Evolutionary conservation across 2,888 invertebrate species (phyloP).

Genomic region (Penaeus monodon): DNA sequence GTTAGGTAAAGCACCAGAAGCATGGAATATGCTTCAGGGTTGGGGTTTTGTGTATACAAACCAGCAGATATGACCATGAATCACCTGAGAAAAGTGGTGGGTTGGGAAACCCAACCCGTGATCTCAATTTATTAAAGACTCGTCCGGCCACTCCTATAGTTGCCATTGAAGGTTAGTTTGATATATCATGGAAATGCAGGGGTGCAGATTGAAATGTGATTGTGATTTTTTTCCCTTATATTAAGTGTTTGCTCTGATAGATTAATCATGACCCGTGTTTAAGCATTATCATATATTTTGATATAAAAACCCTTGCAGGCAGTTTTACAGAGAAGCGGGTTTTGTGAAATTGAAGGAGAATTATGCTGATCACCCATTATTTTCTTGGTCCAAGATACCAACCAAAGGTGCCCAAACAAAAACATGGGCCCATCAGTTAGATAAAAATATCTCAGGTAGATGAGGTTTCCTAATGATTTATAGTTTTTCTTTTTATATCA

Average conservation of each 20-base stretch:
- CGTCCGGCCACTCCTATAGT: constrained; percentile 24
- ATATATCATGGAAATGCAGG: neutral
- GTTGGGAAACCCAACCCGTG: constrained; percentile 46
- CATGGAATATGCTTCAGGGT: constrained; percentile 67
- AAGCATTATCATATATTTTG: neutral
- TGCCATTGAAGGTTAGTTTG: constrained; percentile 44
- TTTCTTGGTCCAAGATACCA: constrained; percentile 84
- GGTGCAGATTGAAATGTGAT: too few relatives aligned
- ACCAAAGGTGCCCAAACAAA: constrained; percentile 77
- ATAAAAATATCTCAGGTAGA: constrained; percentile 78
- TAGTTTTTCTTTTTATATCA: neutral
- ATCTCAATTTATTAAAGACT: constrained; percentile 40
- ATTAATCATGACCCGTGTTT: neutral
- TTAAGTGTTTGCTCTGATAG: too few relatives aligned
- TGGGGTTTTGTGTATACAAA: constrained; percentile 68
- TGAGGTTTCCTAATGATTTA: neutral
- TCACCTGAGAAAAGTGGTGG: constrained; percentile 30
- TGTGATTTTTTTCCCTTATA: too few relatives aligned
- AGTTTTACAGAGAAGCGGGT: constrained; percentile 31
- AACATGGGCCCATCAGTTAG: constrained; percentile 76
- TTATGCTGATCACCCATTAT: constrained; percentile 81
- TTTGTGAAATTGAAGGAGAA: constrained; percentile 69
- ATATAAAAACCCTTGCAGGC: constrained; percentile 24
- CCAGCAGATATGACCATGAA: constrained; percentile 65
- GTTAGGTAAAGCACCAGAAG: constrained; percentile 65